Evolutionary conservation across 2,888 invertebrate genomes (phyloP).

Genomic region (Dinocampus coccinellae): DNA sequence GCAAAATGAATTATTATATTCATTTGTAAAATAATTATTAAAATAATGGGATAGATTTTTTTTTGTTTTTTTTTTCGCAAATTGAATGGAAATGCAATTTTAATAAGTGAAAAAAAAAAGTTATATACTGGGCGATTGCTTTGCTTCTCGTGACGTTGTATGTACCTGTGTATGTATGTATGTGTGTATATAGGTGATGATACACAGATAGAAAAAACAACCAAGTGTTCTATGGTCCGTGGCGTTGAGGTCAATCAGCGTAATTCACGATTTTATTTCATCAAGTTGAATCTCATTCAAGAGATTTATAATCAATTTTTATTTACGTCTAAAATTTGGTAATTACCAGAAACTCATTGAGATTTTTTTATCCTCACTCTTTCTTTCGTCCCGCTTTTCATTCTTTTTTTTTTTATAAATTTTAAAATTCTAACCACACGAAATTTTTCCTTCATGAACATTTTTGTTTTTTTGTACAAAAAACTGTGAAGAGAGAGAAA

Average conservation of each 20-base stretch:
- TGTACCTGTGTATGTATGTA: not conserved
- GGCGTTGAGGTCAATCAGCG: not conserved
- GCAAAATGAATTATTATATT: not conserved
- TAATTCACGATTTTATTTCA: not conserved
- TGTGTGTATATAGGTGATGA: not conserved
- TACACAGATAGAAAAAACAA: not conserved
- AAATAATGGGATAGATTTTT: not conserved
- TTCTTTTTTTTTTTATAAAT: too few species aligned
- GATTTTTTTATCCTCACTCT: not conserved
- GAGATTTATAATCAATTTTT: not conserved
- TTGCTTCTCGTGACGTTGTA: not conserved
- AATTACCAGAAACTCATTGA: not conserved
- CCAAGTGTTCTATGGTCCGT: not conserved
- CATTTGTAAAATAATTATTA: not conserved
- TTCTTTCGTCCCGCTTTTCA: not conserved
- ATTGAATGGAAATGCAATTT: not conserved
- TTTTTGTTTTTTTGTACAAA: not conserved
- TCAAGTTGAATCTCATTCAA: not conserved
- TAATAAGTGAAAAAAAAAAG: not conserved
- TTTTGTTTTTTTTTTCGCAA: not conserved
- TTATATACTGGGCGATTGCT: not conserved
- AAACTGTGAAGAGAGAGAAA: not conserved
- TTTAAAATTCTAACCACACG: too few species aligned
- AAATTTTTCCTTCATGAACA: not conserved
- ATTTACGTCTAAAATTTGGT: too few species aligned